These are phyloP conservation scores for Macrophya annulata DNA, from an alignment of 2,888 invertebrate genomes.

Conservation along the genomic window DNA sequence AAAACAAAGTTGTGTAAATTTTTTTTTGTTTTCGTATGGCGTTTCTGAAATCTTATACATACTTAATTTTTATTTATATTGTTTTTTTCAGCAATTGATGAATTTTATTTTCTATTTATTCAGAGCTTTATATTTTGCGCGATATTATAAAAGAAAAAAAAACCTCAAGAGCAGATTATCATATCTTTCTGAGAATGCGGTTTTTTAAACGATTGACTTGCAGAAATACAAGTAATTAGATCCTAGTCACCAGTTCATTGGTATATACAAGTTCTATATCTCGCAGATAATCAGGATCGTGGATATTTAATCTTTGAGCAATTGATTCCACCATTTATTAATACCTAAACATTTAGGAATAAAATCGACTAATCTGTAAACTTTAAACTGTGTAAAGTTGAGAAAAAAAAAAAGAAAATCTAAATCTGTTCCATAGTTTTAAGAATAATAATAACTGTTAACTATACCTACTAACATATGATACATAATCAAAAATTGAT, in stretches of 20 bases:
- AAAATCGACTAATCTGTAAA: background rate
- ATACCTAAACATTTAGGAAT: background rate
- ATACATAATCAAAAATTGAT: slow-evolving; percentile 15
- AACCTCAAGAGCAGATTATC: background rate
- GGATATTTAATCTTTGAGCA: background rate
- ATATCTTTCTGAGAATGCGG: slow-evolving; percentile 22
- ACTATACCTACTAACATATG: slow-evolving; percentile 40
- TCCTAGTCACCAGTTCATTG: background rate
- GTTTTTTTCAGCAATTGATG: background rate
- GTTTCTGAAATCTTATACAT: no score
- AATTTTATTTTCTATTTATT: background rate
- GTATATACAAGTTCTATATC: background rate
- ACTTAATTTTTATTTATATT: background rate
- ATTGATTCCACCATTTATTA: background rate
- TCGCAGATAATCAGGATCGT: background rate
- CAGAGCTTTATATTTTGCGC: background rate
- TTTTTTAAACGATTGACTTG: background rate
- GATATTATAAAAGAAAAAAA: background rate
- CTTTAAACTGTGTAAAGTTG: background rate
- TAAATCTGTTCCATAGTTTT: slow-evolving; percentile 59
- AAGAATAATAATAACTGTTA: slow-evolving; percentile 53
- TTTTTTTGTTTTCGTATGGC: background rate
- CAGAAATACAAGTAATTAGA: slow-evolving; percentile 24
- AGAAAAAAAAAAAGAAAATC: slow-evolving; percentile 39
- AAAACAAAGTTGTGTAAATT: background rate